Evolutionary conservation across 2,113 vertebrate genomes (phyloP).

Genomic region (Heteronetta atricapilla): DNA sequence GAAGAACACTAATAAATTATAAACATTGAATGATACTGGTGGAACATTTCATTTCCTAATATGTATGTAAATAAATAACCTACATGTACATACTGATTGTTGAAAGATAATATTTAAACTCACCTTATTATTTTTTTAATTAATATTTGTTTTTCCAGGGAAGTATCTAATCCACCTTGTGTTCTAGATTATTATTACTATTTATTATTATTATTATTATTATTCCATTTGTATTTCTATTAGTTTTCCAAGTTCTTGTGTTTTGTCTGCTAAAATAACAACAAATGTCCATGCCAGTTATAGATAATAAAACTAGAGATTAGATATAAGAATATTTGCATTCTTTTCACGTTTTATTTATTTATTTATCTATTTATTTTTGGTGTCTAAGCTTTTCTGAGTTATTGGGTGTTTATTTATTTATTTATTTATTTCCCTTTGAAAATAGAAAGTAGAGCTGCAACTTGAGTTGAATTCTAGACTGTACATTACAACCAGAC

Average conservation of each 20-base stretch:
- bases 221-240: neutral
- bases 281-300: neutral
- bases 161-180: neutral
- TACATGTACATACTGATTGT: neutral
- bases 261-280: neutral
- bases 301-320: neutral
- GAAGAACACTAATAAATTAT: neutral
- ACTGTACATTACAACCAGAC: neutral
- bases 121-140: neutral
- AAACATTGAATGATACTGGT: neutral
- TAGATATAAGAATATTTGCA: neutral
- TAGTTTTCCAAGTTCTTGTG: neutral
- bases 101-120: neutral
- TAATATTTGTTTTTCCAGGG: neutral
- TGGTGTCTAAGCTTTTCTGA: neutral
- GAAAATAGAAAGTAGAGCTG: neutral
- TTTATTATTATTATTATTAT: neutral
- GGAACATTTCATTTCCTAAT: neutral
- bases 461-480: neutral
- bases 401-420: neutral
- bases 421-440: neutral
- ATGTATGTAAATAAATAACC: neutral
- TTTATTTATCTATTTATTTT: neutral
- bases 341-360: neutral
- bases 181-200: neutral